Conservation (phyloP, 2,113 vertebrate species). For the Ornithorhynchus anatinus region DNA sequence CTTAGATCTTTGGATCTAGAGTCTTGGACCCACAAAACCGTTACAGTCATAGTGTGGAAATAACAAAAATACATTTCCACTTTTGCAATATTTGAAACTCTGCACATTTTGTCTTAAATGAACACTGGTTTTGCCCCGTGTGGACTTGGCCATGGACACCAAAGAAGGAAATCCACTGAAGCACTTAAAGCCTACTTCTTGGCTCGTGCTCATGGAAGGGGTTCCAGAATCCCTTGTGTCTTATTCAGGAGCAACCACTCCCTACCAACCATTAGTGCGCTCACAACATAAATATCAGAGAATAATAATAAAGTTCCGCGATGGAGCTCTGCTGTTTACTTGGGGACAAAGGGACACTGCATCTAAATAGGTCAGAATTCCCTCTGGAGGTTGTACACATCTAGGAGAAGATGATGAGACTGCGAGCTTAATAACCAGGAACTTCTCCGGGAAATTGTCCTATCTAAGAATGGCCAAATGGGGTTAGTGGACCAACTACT, state of each 20-base stretch:
- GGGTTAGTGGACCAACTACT: not conserved
- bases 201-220: not conserved
- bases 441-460: not conserved
- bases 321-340: not conserved
- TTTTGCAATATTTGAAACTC: too few species aligned
- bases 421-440: not conserved
- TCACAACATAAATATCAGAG: not conserved
- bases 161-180: too few species aligned
- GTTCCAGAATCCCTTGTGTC: not conserved
- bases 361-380: not conserved
- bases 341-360: not conserved
- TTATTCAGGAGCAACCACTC: not conserved
- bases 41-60: too few species aligned
- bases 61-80: too few species aligned
- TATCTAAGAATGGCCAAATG: not conserved
- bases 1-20: too few species aligned
- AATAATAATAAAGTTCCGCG: not conserved
- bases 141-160: too few species aligned
- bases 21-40: too few species aligned
- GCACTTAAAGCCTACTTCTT: not conserved
- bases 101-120: too few species aligned
- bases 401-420: not conserved
- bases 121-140: too few species aligned
- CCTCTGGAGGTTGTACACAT: not conserved
- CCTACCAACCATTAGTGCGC: not conserved